Conservation (phyloP, 2,888 invertebrate genomes). For the Amaurobius ferox region DNA sequence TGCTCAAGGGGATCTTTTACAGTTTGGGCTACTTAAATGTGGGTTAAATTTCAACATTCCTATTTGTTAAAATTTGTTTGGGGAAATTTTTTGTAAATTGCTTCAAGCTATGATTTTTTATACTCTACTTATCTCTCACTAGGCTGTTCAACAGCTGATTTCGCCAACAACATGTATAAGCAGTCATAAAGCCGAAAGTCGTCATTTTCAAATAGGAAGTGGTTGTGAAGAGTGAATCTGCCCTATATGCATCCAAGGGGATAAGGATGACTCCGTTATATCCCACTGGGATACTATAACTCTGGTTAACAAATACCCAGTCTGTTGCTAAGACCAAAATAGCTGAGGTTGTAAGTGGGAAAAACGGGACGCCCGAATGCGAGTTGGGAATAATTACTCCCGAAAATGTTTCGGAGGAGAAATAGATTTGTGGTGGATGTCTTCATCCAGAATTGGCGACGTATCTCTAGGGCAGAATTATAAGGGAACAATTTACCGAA, state of each 20-base stretch:
- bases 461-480: too few relatives aligned
- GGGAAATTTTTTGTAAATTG: too few relatives aligned
- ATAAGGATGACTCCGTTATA: slow-evolving; percentile 19
- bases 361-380: slow-evolving; percentile 53
- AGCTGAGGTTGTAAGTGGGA: slow-evolving; percentile 28
- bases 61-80: too few relatives aligned
- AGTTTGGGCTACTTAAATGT: too few relatives aligned
- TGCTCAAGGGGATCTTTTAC: too few relatives aligned
- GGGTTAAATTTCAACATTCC: too few relatives aligned
- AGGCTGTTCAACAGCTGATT: too few relatives aligned
- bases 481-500: too few relatives aligned
- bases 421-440: slow-evolving; percentile 13
- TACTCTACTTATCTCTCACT: too few relatives aligned
- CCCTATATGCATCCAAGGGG: slow-evolving; percentile 46
- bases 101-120: too few relatives aligned
- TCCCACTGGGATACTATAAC: slow-evolving; percentile 7
- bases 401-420: slow-evolving; percentile 20
- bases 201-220: neutral
- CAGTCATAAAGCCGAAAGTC: neutral
- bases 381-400: slow-evolving; percentile 64
- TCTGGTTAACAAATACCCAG: slow-evolving; percentile 48
- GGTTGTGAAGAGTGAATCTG: slow-evolving; percentile 39
- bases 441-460: slow-evolving; percentile 25
- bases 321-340: slow-evolving; percentile 33
- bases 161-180: neutral